Evolutionary conservation across 2,797 vertebrate species (phyloP).

Genomic region (Telmatherina bonti): DNA sequence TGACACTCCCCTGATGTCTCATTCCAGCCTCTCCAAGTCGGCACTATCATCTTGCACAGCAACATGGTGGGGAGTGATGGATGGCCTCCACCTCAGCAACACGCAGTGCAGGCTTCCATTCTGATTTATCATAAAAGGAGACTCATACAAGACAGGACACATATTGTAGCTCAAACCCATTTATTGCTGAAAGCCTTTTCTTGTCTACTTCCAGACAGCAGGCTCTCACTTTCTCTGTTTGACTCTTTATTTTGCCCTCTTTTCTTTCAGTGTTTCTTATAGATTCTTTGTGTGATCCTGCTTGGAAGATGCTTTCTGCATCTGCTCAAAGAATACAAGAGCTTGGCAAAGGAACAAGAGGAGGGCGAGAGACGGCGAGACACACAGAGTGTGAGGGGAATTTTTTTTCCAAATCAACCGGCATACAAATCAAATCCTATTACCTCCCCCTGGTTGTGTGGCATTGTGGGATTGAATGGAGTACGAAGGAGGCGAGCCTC

Average conservation of each 20-base stretch:
- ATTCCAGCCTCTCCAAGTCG: conserved; percentile 51
- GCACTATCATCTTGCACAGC: conserved; percentile 37
- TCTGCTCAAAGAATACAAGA: conserved; percentile 71
- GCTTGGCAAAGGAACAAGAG: conserved; percentile 63
- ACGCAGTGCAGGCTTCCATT: conserved; percentile 47
- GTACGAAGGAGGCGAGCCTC: conserved; percentile 75
- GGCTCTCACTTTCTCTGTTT: conserved; percentile 41
- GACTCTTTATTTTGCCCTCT: conserved; percentile 31
- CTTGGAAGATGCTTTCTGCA: conserved; percentile 65
- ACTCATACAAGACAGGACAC: conserved; percentile 58
- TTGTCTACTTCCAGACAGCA: conserved; percentile 51
- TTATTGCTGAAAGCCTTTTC: conserved; percentile 51
- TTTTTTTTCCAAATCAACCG: conserved; percentile 78
- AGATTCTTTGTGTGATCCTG: conserved; percentile 41
- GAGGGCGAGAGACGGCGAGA: conserved; percentile 49
- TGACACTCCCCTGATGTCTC: conserved; percentile 76
- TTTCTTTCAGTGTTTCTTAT: conserved; percentile 33
- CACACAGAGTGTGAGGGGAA: conserved; percentile 49
- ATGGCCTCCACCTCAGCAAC: conserved; percentile 55
- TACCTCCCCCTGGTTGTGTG: conserved; percentile 75
- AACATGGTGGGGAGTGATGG: conserved; percentile 57
- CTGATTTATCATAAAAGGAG: conserved; percentile 59
- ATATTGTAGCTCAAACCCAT: conserved; percentile 58
- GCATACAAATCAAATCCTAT: conserved; percentile 87
- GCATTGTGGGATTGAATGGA: conserved; percentile 84